A percentile compares a stretch with the other conserved stretches of the same genome.
These are phyloP conservation scores for Sterrhoptilus dennistouni DNA, from an alignment of 2,113 vertebrate species.

Conservation along the genomic window DNA sequence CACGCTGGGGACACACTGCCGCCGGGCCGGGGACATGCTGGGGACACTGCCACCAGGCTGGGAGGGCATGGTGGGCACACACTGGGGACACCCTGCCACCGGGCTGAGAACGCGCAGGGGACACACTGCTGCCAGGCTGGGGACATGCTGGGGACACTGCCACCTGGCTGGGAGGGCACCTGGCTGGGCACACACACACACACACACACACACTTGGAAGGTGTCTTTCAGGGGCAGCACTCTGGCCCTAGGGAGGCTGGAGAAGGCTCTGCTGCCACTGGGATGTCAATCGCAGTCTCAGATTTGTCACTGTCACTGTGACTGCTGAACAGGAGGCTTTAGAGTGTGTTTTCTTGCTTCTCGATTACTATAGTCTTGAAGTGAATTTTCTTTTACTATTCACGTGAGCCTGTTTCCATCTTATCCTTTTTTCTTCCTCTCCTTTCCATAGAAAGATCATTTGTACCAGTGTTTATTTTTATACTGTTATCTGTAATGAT, in stretches of 20 bases:
- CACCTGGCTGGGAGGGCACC: background rate
- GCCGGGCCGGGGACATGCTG: background rate
- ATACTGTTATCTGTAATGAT: background rate
- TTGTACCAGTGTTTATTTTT: background rate
- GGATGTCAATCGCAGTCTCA: accelerated
- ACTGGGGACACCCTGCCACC: too few species aligned
- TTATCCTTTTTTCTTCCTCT: background rate
- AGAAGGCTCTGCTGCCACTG: background rate
- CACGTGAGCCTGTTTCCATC: background rate
- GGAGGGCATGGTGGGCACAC: background rate
- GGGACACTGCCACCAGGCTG: background rate
- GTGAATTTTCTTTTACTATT: background rate
- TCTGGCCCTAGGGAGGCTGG: background rate
- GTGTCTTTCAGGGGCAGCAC: background rate
- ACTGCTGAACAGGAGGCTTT: accelerated
- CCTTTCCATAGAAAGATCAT: background rate
- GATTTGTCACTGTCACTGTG: background rate
- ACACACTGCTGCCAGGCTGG: background rate
- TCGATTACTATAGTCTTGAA: accelerated
- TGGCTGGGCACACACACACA: too few species aligned
- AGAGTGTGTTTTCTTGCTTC: background rate
- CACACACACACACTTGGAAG: accelerated
- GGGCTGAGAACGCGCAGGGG: background rate
- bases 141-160: background rate
- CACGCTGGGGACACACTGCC: background rate